A percentile compares a stretch with the other conserved stretches of the same genome.
Conservation (phyloP, 2,797 vertebrate species). For the Kryptolebias ocellatus region DNA sequence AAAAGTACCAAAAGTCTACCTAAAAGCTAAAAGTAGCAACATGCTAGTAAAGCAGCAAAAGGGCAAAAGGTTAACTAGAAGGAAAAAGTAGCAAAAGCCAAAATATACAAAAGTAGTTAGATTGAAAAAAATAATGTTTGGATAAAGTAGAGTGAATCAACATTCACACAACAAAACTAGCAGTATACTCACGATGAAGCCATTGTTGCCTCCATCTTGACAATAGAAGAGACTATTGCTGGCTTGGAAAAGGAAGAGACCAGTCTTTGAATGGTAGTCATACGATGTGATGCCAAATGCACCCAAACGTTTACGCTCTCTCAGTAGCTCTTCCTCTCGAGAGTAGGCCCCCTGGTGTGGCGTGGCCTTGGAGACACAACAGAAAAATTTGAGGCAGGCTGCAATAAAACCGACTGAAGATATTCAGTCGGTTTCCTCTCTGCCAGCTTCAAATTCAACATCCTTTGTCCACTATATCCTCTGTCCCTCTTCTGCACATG, state of each 20-base stretch:
- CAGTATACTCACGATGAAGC: constrained; percentile 91
- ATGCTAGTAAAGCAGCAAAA: too few relatives aligned
- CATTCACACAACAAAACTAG: neutral
- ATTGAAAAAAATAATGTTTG: too few relatives aligned
- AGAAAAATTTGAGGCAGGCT: neutral
- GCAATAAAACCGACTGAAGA: neutral
- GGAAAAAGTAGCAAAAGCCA: too few relatives aligned
- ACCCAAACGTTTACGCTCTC: constrained; percentile 94
- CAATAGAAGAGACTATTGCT: constrained; percentile 98
- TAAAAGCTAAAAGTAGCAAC: too few relatives aligned
- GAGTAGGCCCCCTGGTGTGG: constrained; percentile 96
- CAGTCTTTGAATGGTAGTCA: constrained; percentile 92
- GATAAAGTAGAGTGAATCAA: too few relatives aligned
- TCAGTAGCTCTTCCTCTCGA: constrained; percentile 93
- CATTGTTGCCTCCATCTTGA: constrained; percentile 92
- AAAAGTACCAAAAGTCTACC: too few relatives aligned
- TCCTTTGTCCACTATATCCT: too few relatives aligned
- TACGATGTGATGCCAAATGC: constrained; percentile 98
- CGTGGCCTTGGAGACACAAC: constrained; percentile 83
- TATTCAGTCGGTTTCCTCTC: too few relatives aligned
- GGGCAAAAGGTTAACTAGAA: too few relatives aligned
- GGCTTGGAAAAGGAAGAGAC: constrained; percentile 98
- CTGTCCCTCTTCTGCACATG: too few relatives aligned
- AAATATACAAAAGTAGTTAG: too few relatives aligned
- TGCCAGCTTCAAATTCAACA: too few relatives aligned